Percentiles rank a stretch among this genome's conserved stretches.
These are phyloP conservation scores for Coenonympha arcania DNA, from an alignment of 2,888 invertebrate genomes.

Conservation along the genomic window DNA sequence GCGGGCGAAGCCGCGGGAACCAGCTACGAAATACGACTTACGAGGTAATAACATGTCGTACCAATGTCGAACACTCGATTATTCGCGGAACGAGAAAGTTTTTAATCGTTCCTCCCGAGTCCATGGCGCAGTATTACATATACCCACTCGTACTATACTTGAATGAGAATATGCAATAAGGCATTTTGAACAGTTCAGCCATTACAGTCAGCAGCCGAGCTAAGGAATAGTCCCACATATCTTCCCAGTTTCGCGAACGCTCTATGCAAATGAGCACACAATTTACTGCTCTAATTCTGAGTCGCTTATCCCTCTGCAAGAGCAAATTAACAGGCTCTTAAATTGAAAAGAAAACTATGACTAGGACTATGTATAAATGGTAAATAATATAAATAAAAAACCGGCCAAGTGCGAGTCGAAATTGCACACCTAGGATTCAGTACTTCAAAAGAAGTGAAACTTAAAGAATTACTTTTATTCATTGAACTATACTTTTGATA, in stretches of 20 bases:
- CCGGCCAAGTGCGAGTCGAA: no score
- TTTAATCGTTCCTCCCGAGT: constrained; percentile 40
- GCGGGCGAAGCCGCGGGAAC: no score
- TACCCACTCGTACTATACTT: no score
- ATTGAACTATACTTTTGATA: no score
- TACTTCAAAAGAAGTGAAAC: no score
- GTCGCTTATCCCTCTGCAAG: constrained; percentile 14
- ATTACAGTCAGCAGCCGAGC: constrained; percentile 39
- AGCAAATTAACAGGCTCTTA: not conserved
- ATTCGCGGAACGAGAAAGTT: constrained; percentile 28
- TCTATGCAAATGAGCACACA: constrained; percentile 43
- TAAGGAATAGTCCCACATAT: constrained; percentile 24
- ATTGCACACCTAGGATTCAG: no score
- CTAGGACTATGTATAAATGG: not conserved
- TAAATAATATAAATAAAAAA: no score
- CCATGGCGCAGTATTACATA: constrained; percentile 27
- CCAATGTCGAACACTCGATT: not conserved
- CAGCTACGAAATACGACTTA: no score
- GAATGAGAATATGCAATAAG: constrained; percentile 52
- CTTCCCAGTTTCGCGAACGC: constrained; percentile 42
- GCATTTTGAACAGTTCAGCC: constrained; percentile 60
- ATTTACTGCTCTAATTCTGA: constrained; percentile 18
- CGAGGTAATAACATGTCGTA: no score
- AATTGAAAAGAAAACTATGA: not conserved
- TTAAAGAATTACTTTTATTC: no score